These are phyloP conservation scores for Hofmannophila pseudospretella DNA, from an alignment of 2,888 invertebrate species.

Conservation along the genomic window DNA sequence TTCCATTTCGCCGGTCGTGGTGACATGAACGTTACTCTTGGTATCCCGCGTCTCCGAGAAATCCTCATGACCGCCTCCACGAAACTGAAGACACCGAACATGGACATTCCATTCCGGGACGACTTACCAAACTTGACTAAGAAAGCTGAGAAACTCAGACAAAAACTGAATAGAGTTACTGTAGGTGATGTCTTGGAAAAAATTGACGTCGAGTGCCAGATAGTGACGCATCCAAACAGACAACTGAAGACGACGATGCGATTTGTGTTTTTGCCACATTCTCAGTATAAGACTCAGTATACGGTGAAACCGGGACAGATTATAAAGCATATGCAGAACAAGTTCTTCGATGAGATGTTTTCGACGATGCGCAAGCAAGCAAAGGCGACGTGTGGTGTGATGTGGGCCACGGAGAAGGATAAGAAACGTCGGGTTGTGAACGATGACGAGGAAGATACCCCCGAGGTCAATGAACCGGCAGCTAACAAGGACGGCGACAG, in stretches of 20 bases:
- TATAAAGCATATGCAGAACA: slow-evolving; percentile 84
- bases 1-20: slow-evolving; percentile 99
- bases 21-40: slow-evolving; percentile 99
- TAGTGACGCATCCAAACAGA: slow-evolving; percentile 75
- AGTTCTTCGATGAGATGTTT: slow-evolving; percentile 84
- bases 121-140: slow-evolving; percentile 60
- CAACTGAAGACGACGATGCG: slow-evolving; percentile 81
- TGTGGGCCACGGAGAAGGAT: slow-evolving; percentile 71
- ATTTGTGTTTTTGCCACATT: slow-evolving; percentile 85
- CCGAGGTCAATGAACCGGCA: slow-evolving; percentile 26
- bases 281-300: slow-evolving; percentile 85
- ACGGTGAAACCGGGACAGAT: slow-evolving; percentile 83
- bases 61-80: slow-evolving; percentile 97
- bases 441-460: slow-evolving; percentile 51
- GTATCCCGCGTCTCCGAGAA: slow-evolving; percentile 97
- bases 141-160: slow-evolving; percentile 83
- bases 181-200: slow-evolving; percentile 88
- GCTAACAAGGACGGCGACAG: slow-evolving; percentile 66
- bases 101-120: slow-evolving; percentile 91
- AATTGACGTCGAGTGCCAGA: slow-evolving; percentile 78
- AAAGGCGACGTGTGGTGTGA: slow-evolving; percentile 68
- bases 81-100: slow-evolving; percentile 96
- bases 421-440: slow-evolving; percentile 38
- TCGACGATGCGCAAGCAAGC: slow-evolving; percentile 77
- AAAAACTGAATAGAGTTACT: slow-evolving; percentile 86